Percentiles rank a stretch among this genome's conserved stretches.
phyloP scores from a whole-genome alignment of 2,888 invertebrate genomes.

The Punctoribates punctum region DNA sequence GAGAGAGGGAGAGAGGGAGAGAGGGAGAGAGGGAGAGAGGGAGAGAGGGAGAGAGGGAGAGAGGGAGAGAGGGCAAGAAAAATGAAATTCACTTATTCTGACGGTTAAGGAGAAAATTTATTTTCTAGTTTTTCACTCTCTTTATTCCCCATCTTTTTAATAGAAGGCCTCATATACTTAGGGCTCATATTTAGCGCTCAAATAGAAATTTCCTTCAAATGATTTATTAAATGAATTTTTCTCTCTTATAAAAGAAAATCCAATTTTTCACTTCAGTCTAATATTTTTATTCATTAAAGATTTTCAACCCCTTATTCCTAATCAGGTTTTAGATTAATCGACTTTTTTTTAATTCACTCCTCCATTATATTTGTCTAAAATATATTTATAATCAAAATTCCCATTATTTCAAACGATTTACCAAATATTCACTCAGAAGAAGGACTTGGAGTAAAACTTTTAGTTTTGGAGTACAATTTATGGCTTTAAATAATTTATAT shows the following conservation, averaged over 20 bases:
- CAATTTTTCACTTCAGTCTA: not conserved
- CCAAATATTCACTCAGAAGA: no score
- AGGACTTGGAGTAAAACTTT: no score
- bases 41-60: no score
- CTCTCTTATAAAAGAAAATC: not conserved
- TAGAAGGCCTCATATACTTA: not conserved
- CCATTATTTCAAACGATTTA: no score
- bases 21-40: no score
- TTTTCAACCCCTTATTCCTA: not conserved
- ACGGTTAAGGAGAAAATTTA: constrained; percentile 4
- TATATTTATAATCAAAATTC: no score
- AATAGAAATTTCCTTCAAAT: constrained; percentile 6
- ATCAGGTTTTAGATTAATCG: not conserved
- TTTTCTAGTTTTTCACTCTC: not conserved
- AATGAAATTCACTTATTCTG: constrained; percentile 19
- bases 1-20: no score
- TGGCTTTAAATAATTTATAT: no score
- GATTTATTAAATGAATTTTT: constrained; percentile 10
- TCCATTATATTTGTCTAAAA: no score
- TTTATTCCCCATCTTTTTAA: not conserved
- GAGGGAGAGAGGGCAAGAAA: not conserved
- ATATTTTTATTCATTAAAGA: not conserved
- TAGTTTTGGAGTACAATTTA: no score
- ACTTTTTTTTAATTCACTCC: no score
- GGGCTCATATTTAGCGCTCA: constrained; percentile 10